Evolutionary conservation across 2,797 vertebrate species (phyloP), one percentile per base, ranked within the genome.

Genomic region (Antrozous pallidus): DNA sequence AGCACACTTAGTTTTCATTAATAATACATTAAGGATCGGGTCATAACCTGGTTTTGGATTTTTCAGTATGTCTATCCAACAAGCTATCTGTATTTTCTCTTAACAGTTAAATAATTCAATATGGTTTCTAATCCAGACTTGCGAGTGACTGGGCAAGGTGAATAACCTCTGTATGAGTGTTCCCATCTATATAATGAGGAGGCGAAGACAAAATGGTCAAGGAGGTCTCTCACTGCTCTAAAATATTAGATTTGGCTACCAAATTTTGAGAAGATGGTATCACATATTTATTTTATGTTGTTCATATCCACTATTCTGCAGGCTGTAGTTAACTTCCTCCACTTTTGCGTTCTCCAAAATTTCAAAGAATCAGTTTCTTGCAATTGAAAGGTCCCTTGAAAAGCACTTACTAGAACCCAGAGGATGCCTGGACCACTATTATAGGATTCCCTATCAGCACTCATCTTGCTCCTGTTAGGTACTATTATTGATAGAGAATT

Each of bases 211-310:
- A 77, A 77, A 45, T 31, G 12, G 85, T 79, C 26, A 33, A 33
- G 26, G 36, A 77, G 22, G 65, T 51, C 24, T 36, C 47, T 84
- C 3, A 31, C 1, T 67, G 33, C 65, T 71, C 51, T 93, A 67
- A 90, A 88, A 91, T 79, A 40, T 79, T 88, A 75, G 49, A 81
- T 78, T 83, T 85, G 74, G 79, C 33, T 49, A 81, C 67, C 78
- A 90, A 85, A 74, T 90, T 94, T 94, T 63, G 80, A 94, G 40
- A 93, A 79, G 51, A 89, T 56, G 31, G 63, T 40, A 69, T 61
- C 13, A 36, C 16, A 90, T 56, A 33, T 78, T 95, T 58, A 73
- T 3, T 80, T 95, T 65, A 73, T 56, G 36, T 90, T 63, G 58
- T 3, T 81, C 12, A 88, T 8, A 31, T 14, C 26, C 3, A 33